A percentile compares a stretch with the other conserved stretches of the same genome.
These are phyloP conservation scores for Pleuronectes platessa DNA, from an alignment of 2,113 vertebrate genomes.

Conservation along the genomic window DNA sequence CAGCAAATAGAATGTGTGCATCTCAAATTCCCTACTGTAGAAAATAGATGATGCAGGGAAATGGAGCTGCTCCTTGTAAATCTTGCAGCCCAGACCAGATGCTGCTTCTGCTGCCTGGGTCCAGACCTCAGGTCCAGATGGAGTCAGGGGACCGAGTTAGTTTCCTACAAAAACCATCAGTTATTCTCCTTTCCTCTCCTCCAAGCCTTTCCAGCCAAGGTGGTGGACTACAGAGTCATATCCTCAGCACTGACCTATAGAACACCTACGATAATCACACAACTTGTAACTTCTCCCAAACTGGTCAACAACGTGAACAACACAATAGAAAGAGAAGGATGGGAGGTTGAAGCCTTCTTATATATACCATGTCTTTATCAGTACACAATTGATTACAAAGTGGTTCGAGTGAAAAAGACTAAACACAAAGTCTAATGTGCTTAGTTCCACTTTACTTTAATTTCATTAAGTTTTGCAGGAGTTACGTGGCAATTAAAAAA, in stretches of 20 bases:
- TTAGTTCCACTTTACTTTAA: background rate
- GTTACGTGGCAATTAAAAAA: background rate
- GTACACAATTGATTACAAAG: background rate
- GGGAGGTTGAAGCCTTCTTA: too few relatives aligned
- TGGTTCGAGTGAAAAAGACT: background rate
- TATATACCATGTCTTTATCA: too few relatives aligned
- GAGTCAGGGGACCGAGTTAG: conserved; percentile 19
- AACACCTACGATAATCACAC: too few relatives aligned
- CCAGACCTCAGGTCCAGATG: conserved; percentile 31
- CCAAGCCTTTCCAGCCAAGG: background rate
- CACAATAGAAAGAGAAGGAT: background rate
- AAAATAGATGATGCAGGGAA: conserved; percentile 15
- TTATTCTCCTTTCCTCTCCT: background rate
- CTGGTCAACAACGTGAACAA: too few relatives aligned
- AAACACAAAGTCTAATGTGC: background rate
- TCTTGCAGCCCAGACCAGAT: conserved; percentile 32
- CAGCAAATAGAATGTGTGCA: conserved; percentile 4
- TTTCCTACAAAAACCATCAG: conserved; percentile 1
- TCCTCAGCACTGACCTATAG: conserved; percentile 31
- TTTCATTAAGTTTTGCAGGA: background rate
- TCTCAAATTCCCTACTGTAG: conserved; percentile 1
- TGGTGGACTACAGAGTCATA: conserved; percentile 36
- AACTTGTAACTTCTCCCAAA: too few relatives aligned
- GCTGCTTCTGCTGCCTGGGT: conserved; percentile 26
- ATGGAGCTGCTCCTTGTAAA: background rate